phyloP scores from a whole-genome alignment of 2,113 vertebrate species.

The Bubalus kerabau region DNA sequence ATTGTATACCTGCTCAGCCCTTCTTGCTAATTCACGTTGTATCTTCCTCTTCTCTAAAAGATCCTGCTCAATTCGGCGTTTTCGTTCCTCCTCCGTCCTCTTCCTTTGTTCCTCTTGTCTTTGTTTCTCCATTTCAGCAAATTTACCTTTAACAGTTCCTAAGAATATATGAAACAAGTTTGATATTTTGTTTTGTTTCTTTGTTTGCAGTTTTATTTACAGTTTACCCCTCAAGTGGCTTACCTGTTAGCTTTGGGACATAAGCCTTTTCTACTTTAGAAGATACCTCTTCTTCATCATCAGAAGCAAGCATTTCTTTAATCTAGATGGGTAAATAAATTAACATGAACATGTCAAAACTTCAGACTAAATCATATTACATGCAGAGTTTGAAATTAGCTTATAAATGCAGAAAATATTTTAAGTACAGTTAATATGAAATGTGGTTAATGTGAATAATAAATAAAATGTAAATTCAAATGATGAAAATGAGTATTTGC shows the following conservation, averaged over 20 bases:
- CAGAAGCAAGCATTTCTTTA: slow-evolving; percentile 94
- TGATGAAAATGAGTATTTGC: slow-evolving; percentile 55
- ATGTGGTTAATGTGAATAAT: neutral
- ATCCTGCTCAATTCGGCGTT: slow-evolving; percentile 92
- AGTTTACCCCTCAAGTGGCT: slow-evolving; percentile 27
- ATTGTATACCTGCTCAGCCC: slow-evolving; percentile 87
- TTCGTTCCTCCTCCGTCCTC: slow-evolving; percentile 91
- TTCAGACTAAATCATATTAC: neutral
- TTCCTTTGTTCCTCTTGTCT: slow-evolving; percentile 93
- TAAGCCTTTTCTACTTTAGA: slow-evolving; percentile 92
- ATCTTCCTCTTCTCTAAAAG: slow-evolving; percentile 95
- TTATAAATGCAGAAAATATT: neutral
- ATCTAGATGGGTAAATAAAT: slow-evolving; percentile 76
- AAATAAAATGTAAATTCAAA: slow-evolving; percentile 52
- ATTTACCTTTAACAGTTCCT: slow-evolving; percentile 98
- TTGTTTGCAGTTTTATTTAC: neutral
- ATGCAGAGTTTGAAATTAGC: neutral
- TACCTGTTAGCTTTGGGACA: slow-evolving; percentile 98
- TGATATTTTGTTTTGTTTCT: neutral
- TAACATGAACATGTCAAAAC: slow-evolving; percentile 15
- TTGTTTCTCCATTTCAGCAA: slow-evolving; percentile 98
- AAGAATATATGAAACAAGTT: slow-evolving; percentile 35
- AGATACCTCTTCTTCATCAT: slow-evolving; percentile 90
- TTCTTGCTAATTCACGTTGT: slow-evolving; percentile 93
- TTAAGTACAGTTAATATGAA: neutral